Base-by-base conservation (phyloP, 2,888 invertebrate species). In the Polymixis lichenea region DNA sequence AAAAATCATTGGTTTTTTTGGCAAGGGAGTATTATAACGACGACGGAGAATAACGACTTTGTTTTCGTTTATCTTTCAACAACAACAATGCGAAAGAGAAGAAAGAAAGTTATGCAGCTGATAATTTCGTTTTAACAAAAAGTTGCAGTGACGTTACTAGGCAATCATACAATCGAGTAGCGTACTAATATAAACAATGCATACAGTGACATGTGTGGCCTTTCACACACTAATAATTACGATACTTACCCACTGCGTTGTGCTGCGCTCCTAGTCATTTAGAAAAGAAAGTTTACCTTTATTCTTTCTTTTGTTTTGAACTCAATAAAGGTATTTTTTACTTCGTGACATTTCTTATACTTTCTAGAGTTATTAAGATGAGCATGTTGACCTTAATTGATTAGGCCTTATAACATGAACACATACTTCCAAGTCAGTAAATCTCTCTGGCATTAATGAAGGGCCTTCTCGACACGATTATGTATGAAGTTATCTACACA, bases 181-280 rank as follows among this genome's bases (percentile, higher is more conserved):
- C 69, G 55, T 75, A 56, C 68, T 66, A 72, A 28, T 62, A 25
- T 38, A 77, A 72, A 83, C 85, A 85, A 81, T 79, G 72, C 75
- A 71, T 68, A 78, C 75, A 62, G 78, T 78, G 84, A 79, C 85
- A 83, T 80, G 68, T 78, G 75, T 80, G 79, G 87, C 80, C 80
- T 84, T 88, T 88, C 88, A 86, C 84, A 88, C 75, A 82, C 83
- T 87, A 86, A 88, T 87, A 86, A 88, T 88, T 82, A 80, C 84
- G 71, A 69, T 64, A 80, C 65, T 75, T 80, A 85, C 72, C 82
- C 77, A 67, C 81, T 74, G 46, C 71, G 68, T 84, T 86, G 82
- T 88, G 55, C 77, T 84, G 80, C 11, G 67, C 85, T 85, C 87
- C 86, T 84, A 80, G 84, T 86, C 32, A 65, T 61, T 85, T 75